These are phyloP conservation scores for Protomyctophum bolini DNA, from an alignment of 2,113 vertebrate species.

Conservation along the genomic window DNA sequence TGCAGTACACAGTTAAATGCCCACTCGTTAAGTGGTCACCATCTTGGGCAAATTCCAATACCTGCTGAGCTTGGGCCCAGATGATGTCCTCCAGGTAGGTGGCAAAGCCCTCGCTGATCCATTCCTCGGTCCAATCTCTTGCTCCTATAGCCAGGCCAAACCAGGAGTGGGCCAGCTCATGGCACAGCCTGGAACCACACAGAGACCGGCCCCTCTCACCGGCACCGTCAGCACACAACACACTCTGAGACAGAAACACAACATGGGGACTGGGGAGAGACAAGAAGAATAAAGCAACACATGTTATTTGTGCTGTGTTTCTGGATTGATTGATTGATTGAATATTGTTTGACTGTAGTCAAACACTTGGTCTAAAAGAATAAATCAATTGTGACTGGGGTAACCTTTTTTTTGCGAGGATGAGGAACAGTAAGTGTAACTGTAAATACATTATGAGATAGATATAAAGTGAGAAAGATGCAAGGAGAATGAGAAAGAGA, in stretches of 20 bases:
- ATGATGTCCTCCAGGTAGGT: conserved; percentile 93
- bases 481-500: background rate
- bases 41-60: conserved; percentile 48
- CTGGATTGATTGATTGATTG: background rate
- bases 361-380: too few species aligned
- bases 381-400: too few species aligned
- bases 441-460: background rate
- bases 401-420: background rate
- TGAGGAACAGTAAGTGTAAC: background rate
- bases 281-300: too few species aligned
- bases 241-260: conserved; percentile 93
- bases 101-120: conserved; percentile 97
- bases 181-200: conserved; percentile 90
- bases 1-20: too few species aligned
- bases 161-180: conserved; percentile 97
- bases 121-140: conserved; percentile 96
- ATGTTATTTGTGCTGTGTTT: too few species aligned
- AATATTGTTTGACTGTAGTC: too few species aligned
- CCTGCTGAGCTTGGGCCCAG: conserved; percentile 89
- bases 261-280: conserved; percentile 89
- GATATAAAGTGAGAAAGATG: too few species aligned
- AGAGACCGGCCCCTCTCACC: conserved; percentile 72
- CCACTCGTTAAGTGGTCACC: background rate
- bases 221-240: conserved; percentile 61
- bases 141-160: conserved; percentile 95